Evolutionary conservation across 2,888 invertebrate species (phyloP), one percentile per base, ranked within the genome.

Genomic region (Xestobium rufovillosum): DNA sequence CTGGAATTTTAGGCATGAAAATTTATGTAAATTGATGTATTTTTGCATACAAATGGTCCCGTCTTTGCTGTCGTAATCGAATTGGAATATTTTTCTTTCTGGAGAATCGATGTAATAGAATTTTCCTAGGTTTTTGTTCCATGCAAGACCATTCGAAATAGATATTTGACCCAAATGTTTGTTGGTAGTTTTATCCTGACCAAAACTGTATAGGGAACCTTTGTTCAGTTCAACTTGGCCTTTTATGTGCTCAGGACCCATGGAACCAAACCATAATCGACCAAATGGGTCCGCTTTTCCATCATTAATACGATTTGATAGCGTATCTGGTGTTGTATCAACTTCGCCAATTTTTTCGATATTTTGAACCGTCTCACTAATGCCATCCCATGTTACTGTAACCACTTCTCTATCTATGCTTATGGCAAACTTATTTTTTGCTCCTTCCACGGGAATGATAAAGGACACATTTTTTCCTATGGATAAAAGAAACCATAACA

Each of bases 261-360:
- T 56, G n/a, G 59, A 53, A 51, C 63, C 62, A 45, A 49, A 48
- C 71, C 81, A 86, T 31, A 88, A 68, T 37, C 83, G 67, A 9
- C 87, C 87, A 3, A 65, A 61, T 6, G 79, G 75, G 57, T 87
- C 87, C 26, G 81, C 80, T 64, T 88, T 88, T 25, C 78, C 87
- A 56, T 88, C 87, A 51, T 88, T 88, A 55, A 86, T 72, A 52
- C 83, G 70, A 57, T 81, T 82, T 3, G 51, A 63, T 2, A 57
- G 48, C 17, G 65, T 45, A 27, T 48, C 76, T 15, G 69, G 69
- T 41, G 73, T 71, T 3, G 62, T 57, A 52, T 77, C 78, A 3
- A 82, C 75, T 48, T 75, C 73, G 1, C 69, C 67, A 3, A 83
- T 48, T 15, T 61, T 61, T 25, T 68, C 63, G 1, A 73, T 53